Base-by-base conservation (phyloP, 2,113 vertebrate genomes). In the Hoplias malabaricus region DNA sequence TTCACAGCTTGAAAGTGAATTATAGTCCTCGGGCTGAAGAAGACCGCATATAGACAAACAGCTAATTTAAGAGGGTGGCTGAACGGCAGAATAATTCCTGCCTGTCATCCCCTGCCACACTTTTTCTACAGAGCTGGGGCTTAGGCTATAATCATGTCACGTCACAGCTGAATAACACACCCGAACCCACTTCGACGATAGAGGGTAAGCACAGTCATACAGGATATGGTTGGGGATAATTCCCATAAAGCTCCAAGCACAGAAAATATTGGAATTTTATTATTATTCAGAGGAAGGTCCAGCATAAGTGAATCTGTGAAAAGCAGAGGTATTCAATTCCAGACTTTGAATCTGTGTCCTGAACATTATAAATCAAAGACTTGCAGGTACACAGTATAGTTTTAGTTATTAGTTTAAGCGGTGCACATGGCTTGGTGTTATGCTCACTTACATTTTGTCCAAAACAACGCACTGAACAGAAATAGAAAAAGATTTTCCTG, bases 1-100 rank as follows among this genome's bases (percentile, higher is more conserved):
- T 87, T 85, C 88, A 89, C 86, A 88, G 81, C 84, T 83, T 46
- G 34, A 36, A 43, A 54, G 56, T 34, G 54, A 73, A 77, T 78
- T 65, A 11, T 50, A 79, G 53, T 74, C 61, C 75, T 67, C 43
- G 75, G 65, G 73, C 69, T 50, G 25, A 77, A 21, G 16, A 59
- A 72, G 25, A 38, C 53, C 67, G 42, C 69, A 83, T 31, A 31
- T 25, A 75, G 12, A 25, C 34, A 69, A 59, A 62, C 43, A 61
- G 6, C 2, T 21, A n/a, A 25, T 54, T n/a, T 31, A 77, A 61
- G 25, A 70, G 9, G 21, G 48, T 4, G 50, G 29, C 38, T 63
- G 62, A 43, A 21, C 38, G 13, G 72, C 63, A 75, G 71, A 3
- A 34, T 70, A 54, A 79, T 46, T 73, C 12, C 4, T 34, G 34